Conservation (phyloP, 2,888 invertebrate species). For the Hedychridium roseum region DNA sequence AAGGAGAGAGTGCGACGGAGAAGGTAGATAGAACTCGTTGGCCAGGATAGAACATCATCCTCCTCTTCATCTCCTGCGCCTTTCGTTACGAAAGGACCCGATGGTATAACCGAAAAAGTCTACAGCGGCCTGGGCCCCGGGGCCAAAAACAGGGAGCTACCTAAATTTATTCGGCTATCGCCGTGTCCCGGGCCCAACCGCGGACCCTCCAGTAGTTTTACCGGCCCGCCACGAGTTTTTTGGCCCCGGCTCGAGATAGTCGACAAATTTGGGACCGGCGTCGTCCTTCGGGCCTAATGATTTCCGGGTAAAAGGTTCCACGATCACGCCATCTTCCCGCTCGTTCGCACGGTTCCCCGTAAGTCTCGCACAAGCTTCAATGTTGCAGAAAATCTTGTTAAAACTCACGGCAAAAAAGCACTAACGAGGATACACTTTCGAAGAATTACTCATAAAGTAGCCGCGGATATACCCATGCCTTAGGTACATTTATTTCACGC, state of each 20-base stretch:
- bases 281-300: constrained; percentile 47
- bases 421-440: too few species aligned
- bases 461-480: too few species aligned
- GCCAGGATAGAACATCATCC: too few species aligned
- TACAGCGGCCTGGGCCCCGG: constrained; percentile 38
- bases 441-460: too few species aligned
- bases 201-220: background rate
- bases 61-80: constrained; percentile 24
- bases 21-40: too few species aligned
- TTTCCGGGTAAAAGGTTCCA: constrained; percentile 47
- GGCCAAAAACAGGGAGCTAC: constrained; percentile 62
- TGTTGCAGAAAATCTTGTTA: too few species aligned
- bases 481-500: too few species aligned
- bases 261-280: constrained; percentile 47
- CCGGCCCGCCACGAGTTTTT: constrained; percentile 16
- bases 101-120: constrained; percentile 43
- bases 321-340: constrained; percentile 11
- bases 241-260: constrained; percentile 19
- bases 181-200: constrained; percentile 23
- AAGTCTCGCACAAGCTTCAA: too few species aligned
- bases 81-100: constrained; percentile 46
- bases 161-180: constrained; percentile 61
- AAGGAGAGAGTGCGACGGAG: constrained; percentile 17
- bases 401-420: too few species aligned
- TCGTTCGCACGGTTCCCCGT: too few species aligned